A percentile compares a stretch with the other conserved stretches of the same genome.
Evolutionary conservation across 2,113 vertebrate genomes (phyloP).

Genomic region (Madoqua kirkii): DNA sequence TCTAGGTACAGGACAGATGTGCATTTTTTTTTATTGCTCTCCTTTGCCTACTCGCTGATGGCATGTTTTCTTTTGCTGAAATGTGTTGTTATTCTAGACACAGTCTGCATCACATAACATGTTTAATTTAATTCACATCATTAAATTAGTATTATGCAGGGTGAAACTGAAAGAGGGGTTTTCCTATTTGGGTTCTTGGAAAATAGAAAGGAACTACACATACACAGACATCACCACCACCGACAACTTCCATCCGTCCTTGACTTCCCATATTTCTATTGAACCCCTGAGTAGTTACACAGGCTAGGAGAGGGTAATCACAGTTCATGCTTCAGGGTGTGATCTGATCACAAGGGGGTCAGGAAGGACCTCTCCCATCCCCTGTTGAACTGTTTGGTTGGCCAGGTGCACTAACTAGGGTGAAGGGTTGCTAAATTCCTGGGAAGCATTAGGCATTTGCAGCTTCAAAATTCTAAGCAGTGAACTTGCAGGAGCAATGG

Average conservation of each 20-base stretch:
- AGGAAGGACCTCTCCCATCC: background rate
- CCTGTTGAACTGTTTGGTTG: background rate
- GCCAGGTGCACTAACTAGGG: background rate
- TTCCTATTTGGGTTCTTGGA: constrained; percentile 7
- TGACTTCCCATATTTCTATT: background rate
- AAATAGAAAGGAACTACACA: background rate
- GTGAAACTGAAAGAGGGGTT: background rate
- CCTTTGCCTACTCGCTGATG: background rate
- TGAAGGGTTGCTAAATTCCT: constrained; percentile 1
- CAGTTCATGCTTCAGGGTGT: background rate
- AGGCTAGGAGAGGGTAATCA: background rate
- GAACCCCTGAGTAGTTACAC: background rate
- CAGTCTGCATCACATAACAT: background rate
- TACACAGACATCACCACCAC: background rate
- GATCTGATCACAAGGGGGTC: background rate
- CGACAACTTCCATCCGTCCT: background rate
- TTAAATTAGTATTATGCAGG: background rate
- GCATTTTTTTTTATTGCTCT: constrained; percentile 36
- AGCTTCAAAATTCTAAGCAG: background rate
- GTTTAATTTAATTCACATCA: constrained; percentile 25
- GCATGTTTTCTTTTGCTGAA: background rate
- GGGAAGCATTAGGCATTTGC: background rate
- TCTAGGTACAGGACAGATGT: background rate
- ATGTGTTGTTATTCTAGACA: constrained; percentile 39
- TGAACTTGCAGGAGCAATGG: background rate